A percentile compares a stretch with the other conserved stretches of the same genome.
Conservation (phyloP, 2,113 vertebrate genomes). For the Pampusana beccarii region DNA sequence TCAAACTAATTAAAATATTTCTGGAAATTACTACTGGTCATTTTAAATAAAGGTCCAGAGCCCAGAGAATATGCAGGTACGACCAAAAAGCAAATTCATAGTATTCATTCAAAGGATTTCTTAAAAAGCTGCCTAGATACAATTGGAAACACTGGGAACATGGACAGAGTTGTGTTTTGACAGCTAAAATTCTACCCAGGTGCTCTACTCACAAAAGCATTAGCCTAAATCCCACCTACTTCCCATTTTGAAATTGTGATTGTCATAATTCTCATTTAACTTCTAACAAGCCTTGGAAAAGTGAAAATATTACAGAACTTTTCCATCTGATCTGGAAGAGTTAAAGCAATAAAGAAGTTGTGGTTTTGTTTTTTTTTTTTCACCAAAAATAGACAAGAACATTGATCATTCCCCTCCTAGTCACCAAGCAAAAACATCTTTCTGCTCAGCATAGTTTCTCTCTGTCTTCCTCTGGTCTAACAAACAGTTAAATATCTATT, state of each 20-base stretch:
- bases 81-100: neutral
- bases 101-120: neutral
- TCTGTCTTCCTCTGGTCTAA: neutral
- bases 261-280: neutral
- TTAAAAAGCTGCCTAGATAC: neutral
- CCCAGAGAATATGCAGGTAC: neutral
- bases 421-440: neutral
- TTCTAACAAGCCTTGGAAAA: neutral
- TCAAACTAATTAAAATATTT: neutral
- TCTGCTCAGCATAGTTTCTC: neutral
- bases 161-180: neutral
- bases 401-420: neutral
- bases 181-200: neutral
- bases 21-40: neutral
- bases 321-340: neutral
- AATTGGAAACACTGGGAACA: neutral
- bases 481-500: neutral
- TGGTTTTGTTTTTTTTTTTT: too few relatives aligned
- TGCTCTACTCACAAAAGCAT: neutral
- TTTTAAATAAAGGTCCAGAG: neutral
- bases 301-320: accelerated
- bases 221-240: neutral
- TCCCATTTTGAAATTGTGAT: neutral
- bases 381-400: neutral
- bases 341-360: neutral